These are phyloP conservation scores for Sesamia nonagrioides DNA, from an alignment of 1,140 invertebrate species.

Conservation along the genomic window DNA sequence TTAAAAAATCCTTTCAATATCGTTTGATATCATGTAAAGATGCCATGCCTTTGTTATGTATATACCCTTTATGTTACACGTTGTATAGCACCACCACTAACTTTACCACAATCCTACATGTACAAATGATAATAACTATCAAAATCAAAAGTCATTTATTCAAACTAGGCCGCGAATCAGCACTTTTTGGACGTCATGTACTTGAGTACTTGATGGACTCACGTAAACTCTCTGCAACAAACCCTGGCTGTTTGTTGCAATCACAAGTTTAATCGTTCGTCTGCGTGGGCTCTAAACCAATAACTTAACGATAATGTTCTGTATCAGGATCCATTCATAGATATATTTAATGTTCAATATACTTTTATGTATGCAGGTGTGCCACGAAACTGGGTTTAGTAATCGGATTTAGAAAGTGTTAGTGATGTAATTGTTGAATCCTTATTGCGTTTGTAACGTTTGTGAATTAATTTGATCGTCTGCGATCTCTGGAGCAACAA, in stretches of 20 bases:
- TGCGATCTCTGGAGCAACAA: no score
- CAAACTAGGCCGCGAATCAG: no score
- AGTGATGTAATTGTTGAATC: background rate
- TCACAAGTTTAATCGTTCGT: background rate
- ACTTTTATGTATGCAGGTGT: conserved; percentile 1
- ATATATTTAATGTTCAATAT: conserved; percentile 8
- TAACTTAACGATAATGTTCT: background rate
- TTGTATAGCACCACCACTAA: no score
- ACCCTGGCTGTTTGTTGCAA: background rate
- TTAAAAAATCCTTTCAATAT: no score
- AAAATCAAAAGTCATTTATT: no score
- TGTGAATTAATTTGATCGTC: background rate
- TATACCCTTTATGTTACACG: no score
- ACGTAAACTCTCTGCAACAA: background rate
- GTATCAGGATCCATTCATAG: background rate
- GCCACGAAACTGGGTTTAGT: background rate
- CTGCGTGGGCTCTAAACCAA: background rate
- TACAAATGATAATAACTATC: no score
- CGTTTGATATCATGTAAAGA: no score
- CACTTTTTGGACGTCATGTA: no score
- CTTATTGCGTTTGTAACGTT: background rate
- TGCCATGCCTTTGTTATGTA: no score
- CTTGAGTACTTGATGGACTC: background rate
- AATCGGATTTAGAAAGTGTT: background rate
- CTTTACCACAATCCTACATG: no score